A percentile compares a stretch with the other conserved stretches of the same genome.
Conservation (phyloP, 1,140 invertebrate species). For the Papilio helenus region DNA sequence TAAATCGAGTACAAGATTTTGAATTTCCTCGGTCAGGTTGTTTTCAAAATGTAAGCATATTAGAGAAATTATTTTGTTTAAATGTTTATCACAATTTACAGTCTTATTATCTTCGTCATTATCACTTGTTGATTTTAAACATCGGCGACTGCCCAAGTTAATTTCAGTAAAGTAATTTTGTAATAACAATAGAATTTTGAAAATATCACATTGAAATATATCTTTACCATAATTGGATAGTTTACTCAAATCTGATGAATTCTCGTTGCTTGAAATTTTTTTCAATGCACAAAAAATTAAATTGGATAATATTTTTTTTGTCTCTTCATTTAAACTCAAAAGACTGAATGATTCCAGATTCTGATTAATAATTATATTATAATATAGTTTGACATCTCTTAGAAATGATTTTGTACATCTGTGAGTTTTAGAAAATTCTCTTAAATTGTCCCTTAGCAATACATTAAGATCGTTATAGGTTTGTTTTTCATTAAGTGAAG, state of each 20-base stretch:
- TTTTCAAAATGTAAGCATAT: not conserved
- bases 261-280: not conserved
- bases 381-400: not conserved
- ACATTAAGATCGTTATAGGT: conserved; percentile 6
- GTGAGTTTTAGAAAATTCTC: not conserved
- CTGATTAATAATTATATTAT: not conserved
- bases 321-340: not conserved
- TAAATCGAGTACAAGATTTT: not conserved
- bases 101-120: not conserved
- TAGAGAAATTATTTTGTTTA: not conserved
- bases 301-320: not conserved
- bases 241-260: not conserved
- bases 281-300: not conserved
- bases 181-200: not conserved
- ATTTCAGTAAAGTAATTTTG: not conserved
- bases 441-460: not conserved
- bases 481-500: not conserved
- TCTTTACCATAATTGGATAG: not conserved
- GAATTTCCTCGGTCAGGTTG: not conserved
- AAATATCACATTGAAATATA: not conserved
- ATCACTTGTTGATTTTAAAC: not conserved
- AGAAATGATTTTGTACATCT: conserved; percentile 1
- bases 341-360: not conserved
- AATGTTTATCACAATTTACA: not conserved
- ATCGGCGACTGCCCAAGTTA: not conserved